Evolutionary conservation across 2,113 vertebrate genomes (phyloP).

Genomic region (Epinephelus lanceolatus): DNA sequence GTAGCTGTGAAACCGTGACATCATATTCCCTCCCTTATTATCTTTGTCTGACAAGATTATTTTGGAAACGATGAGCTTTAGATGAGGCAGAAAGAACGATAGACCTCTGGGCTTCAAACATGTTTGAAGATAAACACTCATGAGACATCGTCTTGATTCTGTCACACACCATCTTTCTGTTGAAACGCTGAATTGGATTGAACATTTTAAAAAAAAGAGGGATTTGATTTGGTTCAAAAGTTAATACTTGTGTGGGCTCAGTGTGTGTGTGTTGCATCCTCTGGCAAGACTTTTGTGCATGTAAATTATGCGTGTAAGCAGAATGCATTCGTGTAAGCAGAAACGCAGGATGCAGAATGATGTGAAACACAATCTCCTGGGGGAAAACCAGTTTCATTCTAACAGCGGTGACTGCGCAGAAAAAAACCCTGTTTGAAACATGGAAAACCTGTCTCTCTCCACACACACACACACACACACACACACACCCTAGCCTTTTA

Average conservation of each 20-base stretch:
- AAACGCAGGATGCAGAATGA: constrained; percentile 7
- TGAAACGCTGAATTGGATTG: background rate
- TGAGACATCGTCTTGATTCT: background rate
- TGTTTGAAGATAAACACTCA: background rate
- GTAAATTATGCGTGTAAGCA: background rate
- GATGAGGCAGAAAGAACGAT: background rate
- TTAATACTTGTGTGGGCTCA: background rate
- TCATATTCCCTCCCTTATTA: constrained; percentile 43
- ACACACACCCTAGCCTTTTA: background rate
- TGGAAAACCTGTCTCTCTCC: background rate
- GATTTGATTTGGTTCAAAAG: background rate
- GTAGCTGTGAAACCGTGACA: constrained; percentile 45
- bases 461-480: background rate
- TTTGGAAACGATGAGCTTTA: background rate
- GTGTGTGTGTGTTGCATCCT: background rate
- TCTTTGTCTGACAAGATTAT: background rate
- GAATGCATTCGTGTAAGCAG: constrained; percentile 12
- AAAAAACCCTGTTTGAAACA: constrained; percentile 65
- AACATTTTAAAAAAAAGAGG: background rate
- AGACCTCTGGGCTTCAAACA: background rate
- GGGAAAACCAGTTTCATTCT: constrained; percentile 47
- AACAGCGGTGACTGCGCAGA: background rate
- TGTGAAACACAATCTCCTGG: constrained; percentile 38
- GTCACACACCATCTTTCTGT: background rate
- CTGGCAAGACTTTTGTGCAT: background rate